Conservation (phyloP, 2,888 invertebrate genomes). For the Eucera pruinosa region DNA sequence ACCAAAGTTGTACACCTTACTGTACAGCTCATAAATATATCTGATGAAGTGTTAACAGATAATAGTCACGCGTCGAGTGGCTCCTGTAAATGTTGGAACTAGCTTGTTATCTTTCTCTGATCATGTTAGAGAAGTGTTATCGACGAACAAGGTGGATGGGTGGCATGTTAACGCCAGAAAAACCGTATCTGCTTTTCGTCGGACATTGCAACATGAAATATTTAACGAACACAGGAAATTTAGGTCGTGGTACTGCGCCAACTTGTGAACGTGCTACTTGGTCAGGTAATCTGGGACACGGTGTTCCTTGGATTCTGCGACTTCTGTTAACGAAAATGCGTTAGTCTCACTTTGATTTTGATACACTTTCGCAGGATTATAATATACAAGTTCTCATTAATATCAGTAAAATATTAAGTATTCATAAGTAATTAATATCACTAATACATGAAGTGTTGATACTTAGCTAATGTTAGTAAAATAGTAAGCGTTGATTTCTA, state of each 20-base stretch:
- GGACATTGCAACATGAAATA: slow-evolving; percentile 51
- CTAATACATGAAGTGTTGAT: too few relatives aligned
- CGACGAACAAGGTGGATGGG: slow-evolving; percentile 34
- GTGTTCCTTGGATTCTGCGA: slow-evolving; percentile 14
- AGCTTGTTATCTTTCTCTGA: slow-evolving; percentile 33
- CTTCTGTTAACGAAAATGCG: neutral
- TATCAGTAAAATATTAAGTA: too few relatives aligned
- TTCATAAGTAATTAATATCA: too few relatives aligned
- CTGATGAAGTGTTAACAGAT: slow-evolving; percentile 23
- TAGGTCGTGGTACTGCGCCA: slow-evolving; percentile 64
- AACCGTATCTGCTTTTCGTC: slow-evolving; percentile 32
- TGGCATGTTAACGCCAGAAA: slow-evolving; percentile 24
- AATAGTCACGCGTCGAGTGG: slow-evolving; percentile 15
- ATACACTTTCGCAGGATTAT: too few relatives aligned
- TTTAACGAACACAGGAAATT: slow-evolving; percentile 62
- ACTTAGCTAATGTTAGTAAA: too few relatives aligned
- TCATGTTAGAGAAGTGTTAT: slow-evolving; percentile 29
- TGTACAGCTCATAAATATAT: too few relatives aligned
- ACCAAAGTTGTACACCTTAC: too few relatives aligned
- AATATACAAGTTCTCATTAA: too few relatives aligned
- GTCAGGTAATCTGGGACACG: slow-evolving; percentile 42
- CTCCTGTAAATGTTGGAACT: slow-evolving; percentile 36
- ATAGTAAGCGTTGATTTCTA: too few relatives aligned
- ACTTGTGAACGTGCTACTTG: slow-evolving; percentile 44
- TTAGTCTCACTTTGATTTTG: slow-evolving; percentile 12